Evolutionary conservation across 1,140 invertebrate genomes (phyloP).

Genomic region (Bombus haemorrhoidalis): DNA sequence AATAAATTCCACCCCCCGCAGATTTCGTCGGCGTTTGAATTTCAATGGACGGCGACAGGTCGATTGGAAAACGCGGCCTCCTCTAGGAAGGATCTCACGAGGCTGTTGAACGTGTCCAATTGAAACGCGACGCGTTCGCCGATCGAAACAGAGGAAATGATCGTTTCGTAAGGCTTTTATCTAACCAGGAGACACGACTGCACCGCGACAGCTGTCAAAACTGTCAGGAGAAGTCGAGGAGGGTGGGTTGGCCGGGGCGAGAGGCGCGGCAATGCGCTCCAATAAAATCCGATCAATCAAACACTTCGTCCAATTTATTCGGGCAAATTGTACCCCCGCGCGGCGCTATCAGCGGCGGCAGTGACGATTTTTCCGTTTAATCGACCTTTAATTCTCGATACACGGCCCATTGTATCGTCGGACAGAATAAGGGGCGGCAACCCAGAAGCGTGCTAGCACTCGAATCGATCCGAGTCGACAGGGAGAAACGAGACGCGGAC

Average conservation of each 20-base stretch:
- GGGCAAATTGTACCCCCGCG: not conserved
- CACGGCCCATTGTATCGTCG: not conserved
- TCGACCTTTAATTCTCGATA: slow-evolving; percentile 27
- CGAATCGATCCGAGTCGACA: not conserved
- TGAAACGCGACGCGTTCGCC: not conserved
- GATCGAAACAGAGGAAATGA: slow-evolving; percentile 36
- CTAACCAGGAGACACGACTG: slow-evolving; percentile 21
- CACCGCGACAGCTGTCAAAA: slow-evolving; percentile 26
- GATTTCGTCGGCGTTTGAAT: not conserved
- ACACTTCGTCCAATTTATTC: slow-evolving; percentile 32
- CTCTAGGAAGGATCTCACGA: not conserved
- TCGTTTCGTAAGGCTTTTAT: slow-evolving; percentile 23
- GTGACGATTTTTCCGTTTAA: slow-evolving; percentile 1
- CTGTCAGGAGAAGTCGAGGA: slow-evolving; percentile 17
- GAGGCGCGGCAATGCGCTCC: slow-evolving; percentile 1
- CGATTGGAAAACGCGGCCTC: not conserved
- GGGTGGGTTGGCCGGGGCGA: not conserved
- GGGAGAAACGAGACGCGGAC: not conserved
- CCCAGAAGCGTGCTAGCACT: not conserved
- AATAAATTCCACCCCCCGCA: not conserved
- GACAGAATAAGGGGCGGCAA: not conserved
- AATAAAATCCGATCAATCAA: slow-evolving; percentile 42
- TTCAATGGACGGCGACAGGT: not conserved
- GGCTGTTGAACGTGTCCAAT: slow-evolving; percentile 12
- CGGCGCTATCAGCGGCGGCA: not conserved